Base-by-base conservation (phyloP, 2,888 invertebrate species). In the Cephus rjabovi region DNA sequence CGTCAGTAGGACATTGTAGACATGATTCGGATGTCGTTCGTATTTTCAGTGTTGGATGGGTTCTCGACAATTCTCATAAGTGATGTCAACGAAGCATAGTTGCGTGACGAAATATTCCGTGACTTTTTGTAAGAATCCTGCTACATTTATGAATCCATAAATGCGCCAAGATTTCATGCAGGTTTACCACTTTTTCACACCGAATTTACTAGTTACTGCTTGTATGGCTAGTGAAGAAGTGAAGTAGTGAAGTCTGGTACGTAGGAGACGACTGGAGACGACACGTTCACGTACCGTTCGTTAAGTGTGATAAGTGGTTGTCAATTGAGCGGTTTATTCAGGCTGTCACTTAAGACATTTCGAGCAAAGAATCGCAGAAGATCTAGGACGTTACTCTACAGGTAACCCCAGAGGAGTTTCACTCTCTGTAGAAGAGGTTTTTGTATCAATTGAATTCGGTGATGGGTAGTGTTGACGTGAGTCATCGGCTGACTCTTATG, bases 261-360 rank as follows among this genome's bases (percentile, higher is more conserved):
- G 56, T 56, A 34, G 31, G 31, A 71, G 9, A 34, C 4, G 33
- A 31, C 31, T 15, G 71, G 71, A 31, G 15, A 34, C 12, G 33
- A 12, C 31, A 71, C 71, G 31, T 71, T 71, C 75, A 81, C 80
- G 79, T 79, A 81, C 77, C 77, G 78, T 77, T 80, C 78, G 86
- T 85, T 87, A 88, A 89, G 86, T 86, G 85, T 84, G 82, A 83
- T 86, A 88, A 89, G 86, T 89, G 86, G 84, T 81, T 82, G 85
- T 75, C 87, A 90, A 90, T 90, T 90, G 89, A 87, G 81, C 80
- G 83, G 73, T 80, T 85, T 81, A 86, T 88, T 84, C 81, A 79
- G 79, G 77, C 78, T 84, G 83, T 85, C 86, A 87, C 81, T 85
- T 84, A 81, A 81, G 77, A 84, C 81, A 81, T 83, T 86, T 84